phyloP scores from a whole-genome alignment of 2,113 vertebrate genomes.

The Brachionichthys hirsutus region DNA sequence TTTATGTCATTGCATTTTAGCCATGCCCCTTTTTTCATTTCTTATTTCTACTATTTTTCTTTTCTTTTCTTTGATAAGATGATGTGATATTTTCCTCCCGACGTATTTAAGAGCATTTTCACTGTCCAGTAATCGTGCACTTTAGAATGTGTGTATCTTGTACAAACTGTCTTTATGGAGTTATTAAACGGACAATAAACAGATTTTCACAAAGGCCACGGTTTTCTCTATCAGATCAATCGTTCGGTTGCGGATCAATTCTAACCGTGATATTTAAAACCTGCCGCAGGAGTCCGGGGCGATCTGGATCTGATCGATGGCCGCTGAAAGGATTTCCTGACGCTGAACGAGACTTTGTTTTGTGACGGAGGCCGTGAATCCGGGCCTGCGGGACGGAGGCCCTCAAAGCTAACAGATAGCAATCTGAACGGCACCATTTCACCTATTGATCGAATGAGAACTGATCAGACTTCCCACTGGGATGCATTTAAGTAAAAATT shows the following conservation, averaged over 20 bases:
- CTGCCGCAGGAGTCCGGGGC: constrained; percentile 45
- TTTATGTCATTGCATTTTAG: constrained; percentile 30
- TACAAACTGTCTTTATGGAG: constrained; percentile 86
- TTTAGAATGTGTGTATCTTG: constrained; percentile 93
- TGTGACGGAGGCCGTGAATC: too few species aligned
- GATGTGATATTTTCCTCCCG: constrained; percentile 46
- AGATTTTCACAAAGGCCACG: constrained; percentile 74
- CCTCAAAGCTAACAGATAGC: too few species aligned
- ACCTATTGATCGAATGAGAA: too few species aligned
- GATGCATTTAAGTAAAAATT: too few species aligned
- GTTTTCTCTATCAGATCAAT: too few species aligned
- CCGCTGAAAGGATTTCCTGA: background rate
- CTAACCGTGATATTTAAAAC: background rate
- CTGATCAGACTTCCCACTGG: too few species aligned
- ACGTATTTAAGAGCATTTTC: constrained; percentile 84
- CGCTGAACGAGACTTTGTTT: too few species aligned
- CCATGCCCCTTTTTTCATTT: constrained; percentile 70
- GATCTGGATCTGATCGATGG: constrained; percentile 19
- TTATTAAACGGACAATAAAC: constrained; percentile 81
- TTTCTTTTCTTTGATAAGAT: constrained; percentile 55
- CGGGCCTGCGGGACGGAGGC: too few species aligned
- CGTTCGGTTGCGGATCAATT: too few species aligned
- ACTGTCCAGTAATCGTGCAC: constrained; percentile 87
- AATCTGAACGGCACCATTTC: too few species aligned
- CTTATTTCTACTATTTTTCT: constrained; percentile 59